These are phyloP conservation scores for Bradypodion pumilum DNA, from an alignment of 2,797 vertebrate species.

Conservation along the genomic window DNA sequence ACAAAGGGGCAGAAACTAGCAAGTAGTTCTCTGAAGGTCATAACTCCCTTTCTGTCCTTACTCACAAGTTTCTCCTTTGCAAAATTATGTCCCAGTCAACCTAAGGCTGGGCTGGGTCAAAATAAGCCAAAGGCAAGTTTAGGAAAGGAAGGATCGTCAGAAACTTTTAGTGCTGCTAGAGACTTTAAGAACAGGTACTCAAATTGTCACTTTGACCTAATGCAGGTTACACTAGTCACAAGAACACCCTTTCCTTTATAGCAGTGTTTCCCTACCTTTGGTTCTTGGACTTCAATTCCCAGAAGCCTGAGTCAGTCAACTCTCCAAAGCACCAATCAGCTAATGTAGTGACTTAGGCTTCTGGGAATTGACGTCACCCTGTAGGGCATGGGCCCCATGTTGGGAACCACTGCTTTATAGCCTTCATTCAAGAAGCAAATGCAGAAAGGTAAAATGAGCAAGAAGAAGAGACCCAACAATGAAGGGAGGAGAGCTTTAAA, in stretches of 20 bases:
- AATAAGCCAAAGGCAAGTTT: rapidly evolving
- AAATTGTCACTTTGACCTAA: not conserved
- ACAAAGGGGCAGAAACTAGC: not conserved
- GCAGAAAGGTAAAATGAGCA: too few species aligned
- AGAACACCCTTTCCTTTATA: not conserved
- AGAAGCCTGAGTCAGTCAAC: too few species aligned
- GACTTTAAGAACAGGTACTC: too few species aligned
- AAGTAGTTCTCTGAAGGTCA: not conserved
- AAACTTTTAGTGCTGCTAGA: too few species aligned
- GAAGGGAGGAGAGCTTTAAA: not conserved
- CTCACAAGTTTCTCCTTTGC: not conserved
- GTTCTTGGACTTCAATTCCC: too few species aligned
- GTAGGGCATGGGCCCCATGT: too few species aligned
- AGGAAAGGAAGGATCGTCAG: not conserved
- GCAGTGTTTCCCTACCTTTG: too few species aligned
- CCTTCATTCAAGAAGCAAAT: not conserved
- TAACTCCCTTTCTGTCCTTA: not conserved
- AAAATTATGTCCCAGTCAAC: not conserved
- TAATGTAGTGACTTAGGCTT: too few species aligned
- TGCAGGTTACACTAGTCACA: not conserved
- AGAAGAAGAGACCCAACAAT: not conserved
- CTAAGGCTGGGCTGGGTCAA: not conserved
- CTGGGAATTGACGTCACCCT: too few species aligned
- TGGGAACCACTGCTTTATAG: too few species aligned
- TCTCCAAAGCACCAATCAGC: too few species aligned